phyloP scores from a whole-genome alignment of 2,797 vertebrate species.

The Danio kyathit region DNA sequence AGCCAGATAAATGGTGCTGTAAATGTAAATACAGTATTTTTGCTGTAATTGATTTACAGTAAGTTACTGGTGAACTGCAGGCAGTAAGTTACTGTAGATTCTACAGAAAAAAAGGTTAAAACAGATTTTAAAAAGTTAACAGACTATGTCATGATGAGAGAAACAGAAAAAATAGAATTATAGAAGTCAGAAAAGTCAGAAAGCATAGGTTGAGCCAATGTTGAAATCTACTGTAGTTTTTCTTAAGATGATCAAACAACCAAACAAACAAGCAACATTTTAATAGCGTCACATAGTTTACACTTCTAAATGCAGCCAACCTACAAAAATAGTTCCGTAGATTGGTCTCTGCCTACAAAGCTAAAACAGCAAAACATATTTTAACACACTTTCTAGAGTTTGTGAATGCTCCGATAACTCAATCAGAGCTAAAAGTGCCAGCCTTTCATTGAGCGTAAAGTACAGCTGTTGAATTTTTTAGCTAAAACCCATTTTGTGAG shows the following conservation, averaged over 20 bases:
- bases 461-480: conserved; percentile 8
- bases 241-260: not conserved
- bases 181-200: too few relatives aligned
- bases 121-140: too few relatives aligned
- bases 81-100: too few relatives aligned
- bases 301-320: not conserved
- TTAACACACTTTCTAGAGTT: not conserved
- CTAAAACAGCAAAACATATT: not conserved
- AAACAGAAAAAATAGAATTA: too few relatives aligned
- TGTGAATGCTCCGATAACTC: not conserved
- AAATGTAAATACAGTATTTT: too few relatives aligned
- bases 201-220: not conserved
- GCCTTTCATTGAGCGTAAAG: not conserved
- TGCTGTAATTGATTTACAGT: too few relatives aligned
- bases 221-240: not conserved
- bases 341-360: not conserved
- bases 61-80: too few relatives aligned
- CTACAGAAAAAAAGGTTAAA: too few relatives aligned
- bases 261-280: not conserved
- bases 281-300: not conserved
- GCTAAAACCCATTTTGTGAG: conserved; percentile 21
- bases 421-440: not conserved
- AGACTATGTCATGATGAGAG: too few relatives aligned
- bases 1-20: too few relatives aligned
- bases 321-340: not conserved